These are phyloP conservation scores for Hydropotes inermis DNA, from an alignment of 2,113 vertebrate species.

Conservation along the genomic window DNA sequence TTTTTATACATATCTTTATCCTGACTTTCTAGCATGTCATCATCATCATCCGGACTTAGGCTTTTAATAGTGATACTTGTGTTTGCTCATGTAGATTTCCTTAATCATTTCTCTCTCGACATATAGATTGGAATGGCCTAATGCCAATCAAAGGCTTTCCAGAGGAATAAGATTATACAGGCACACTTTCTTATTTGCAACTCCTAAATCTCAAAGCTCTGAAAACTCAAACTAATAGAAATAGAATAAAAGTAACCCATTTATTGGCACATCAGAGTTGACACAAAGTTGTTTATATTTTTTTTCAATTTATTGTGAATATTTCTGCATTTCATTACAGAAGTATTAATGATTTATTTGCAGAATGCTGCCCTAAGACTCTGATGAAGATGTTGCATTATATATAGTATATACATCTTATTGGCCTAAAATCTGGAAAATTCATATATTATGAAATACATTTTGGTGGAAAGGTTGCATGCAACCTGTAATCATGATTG, in stretches of 20 bases:
- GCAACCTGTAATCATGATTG: neutral
- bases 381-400: neutral
- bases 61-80: neutral
- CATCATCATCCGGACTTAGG: neutral
- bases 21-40: neutral
- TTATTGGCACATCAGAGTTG: conserved; percentile 18
- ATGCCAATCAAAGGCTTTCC: neutral
- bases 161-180: neutral
- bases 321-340: neutral
- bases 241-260: neutral
- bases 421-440: neutral
- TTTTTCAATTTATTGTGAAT: neutral
- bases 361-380: neutral
- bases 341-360: neutral
- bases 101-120: neutral
- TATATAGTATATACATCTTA: neutral
- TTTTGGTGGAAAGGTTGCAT: neutral
- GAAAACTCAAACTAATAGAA: neutral
- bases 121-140: neutral
- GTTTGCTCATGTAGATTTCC: conserved; percentile 10
- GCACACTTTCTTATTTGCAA: neutral
- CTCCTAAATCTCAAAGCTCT: neutral
- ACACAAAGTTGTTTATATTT: neutral
- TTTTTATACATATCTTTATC: neutral
- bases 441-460: neutral